Conservation (phyloP, 2,888 invertebrate genomes). For the Spilosoma lubricipeda region DNA sequence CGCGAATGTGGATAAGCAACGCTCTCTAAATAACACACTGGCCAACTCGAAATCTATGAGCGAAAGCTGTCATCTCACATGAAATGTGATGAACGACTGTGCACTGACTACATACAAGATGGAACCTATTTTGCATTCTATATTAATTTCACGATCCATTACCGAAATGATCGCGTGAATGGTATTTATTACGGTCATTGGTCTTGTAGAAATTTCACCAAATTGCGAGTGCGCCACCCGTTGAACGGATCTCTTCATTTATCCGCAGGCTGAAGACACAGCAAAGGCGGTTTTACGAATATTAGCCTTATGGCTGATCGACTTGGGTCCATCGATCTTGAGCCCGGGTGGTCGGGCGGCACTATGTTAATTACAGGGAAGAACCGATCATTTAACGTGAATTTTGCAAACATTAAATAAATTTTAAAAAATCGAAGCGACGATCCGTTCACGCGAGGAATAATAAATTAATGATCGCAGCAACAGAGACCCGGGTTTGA, state of each 20-base stretch:
- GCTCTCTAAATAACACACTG: slow-evolving; percentile 60
- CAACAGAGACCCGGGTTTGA: slow-evolving; percentile 50
- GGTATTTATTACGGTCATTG: slow-evolving; percentile 70
- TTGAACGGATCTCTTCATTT: slow-evolving; percentile 74
- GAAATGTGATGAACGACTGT: slow-evolving; percentile 8
- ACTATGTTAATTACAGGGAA: slow-evolving; percentile 80
- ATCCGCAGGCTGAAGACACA: slow-evolving; percentile 64
- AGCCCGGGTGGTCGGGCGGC: slow-evolving; percentile 78
- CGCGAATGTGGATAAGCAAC: slow-evolving; percentile 52
- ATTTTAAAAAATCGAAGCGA: slow-evolving; percentile 75
- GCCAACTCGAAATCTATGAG: slow-evolving; percentile 48
- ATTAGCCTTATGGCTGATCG: slow-evolving; percentile 74
- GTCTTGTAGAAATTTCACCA: slow-evolving; percentile 67
- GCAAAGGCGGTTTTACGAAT: slow-evolving; percentile 71
- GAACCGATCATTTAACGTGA: slow-evolving; percentile 80
- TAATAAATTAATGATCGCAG: slow-evolving; percentile 76
- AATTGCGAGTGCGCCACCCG: slow-evolving; percentile 57
- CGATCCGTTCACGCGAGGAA: slow-evolving; percentile 77
- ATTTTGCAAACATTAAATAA: slow-evolving; percentile 83
- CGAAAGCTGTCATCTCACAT: slow-evolving; percentile 22
- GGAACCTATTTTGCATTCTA: slow-evolving; percentile 24
- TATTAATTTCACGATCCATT: slow-evolving; percentile 67
- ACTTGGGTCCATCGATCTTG: slow-evolving; percentile 76
- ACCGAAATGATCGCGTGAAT: slow-evolving; percentile 72
- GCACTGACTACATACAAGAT: not conserved